Evolutionary conservation across 35 echinoderm and acorn worm species (phyloP), one percentile per base, ranked within the genome.

Genomic region (Antedon bifida): DNA sequence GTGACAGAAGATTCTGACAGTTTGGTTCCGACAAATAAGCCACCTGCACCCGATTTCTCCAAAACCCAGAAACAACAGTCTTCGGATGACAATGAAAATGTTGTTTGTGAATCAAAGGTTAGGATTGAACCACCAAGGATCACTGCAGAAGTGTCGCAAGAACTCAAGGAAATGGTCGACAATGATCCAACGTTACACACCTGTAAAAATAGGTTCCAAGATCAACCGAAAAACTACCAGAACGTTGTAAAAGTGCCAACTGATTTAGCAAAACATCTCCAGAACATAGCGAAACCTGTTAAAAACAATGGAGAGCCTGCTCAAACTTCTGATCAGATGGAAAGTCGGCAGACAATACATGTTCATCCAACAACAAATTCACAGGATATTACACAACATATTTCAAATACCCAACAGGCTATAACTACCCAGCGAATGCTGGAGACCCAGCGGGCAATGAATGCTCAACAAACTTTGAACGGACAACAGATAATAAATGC

Each of bases 141-240:
- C 46, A 96, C 93, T 23, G 78, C 86, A 21, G 85, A 96, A 82
- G 93, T 91, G 34, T 91, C 89, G 0, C 46, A 84, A 83, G 84
- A 91, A 75, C 74, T 96, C 26, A 32, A 82, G 19, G 75, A 82
- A 1, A 75, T 96, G 87, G 89, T 96, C 19, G 87, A 91, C 29
- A 80, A 78, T 30, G 85, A 89, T 32, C 93, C 93, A 0, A 91
- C 89, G 31, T 55, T 96, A 9, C 91, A 83, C 55, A 96, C 93
- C 33, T 76, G 83, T 83, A 79, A 77, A 83, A 96, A 96, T 79
- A 79, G 93, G 17, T 91, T 91, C 83, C 83, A 79, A 56, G 83
- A 90, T 32, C 85, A 89, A 23, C 87, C 75, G 78, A 82, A 33
- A 31, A 89, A 76, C 0, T 77, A 85, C 75, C 64, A 64, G 51